Conservation (phyloP, 2,113 vertebrate species). For the Falcunculus frontatus region DNA sequence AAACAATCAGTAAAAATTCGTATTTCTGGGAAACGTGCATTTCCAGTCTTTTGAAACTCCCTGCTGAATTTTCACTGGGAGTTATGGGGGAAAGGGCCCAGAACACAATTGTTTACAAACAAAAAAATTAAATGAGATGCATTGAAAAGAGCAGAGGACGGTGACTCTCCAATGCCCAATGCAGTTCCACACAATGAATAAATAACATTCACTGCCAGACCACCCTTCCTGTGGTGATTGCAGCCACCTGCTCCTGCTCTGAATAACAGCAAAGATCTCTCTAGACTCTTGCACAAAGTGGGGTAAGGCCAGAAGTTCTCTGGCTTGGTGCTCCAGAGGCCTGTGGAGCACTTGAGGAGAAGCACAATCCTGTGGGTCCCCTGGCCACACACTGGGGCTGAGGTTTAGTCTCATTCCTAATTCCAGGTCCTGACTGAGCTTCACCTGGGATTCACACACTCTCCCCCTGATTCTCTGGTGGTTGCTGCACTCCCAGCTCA, state of each 20-base stretch:
- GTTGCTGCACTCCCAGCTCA: background rate
- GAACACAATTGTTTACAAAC: background rate
- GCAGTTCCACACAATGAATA: background rate
- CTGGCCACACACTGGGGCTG: background rate
- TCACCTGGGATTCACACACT: background rate
- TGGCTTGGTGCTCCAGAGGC: background rate
- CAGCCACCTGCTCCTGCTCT: background rate
- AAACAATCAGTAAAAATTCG: background rate
- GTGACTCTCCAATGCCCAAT: background rate
- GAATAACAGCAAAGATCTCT: background rate
- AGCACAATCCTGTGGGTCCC: background rate
- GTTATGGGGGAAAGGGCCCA: background rate
- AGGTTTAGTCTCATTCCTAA: background rate
- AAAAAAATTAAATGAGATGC: background rate
- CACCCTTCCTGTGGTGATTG: background rate
- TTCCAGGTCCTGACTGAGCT: background rate
- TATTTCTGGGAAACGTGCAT: background rate
- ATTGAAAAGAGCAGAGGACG: background rate
- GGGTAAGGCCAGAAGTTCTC: background rate
- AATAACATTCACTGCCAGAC: background rate
- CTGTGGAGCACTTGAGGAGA: background rate
- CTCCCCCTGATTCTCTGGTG: accelerated
- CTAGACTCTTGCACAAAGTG: background rate
- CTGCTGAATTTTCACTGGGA: background rate
- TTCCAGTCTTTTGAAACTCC: background rate